Conservation (phyloP, 2,888 invertebrate species). For the Pilophorus perplexus region DNA sequence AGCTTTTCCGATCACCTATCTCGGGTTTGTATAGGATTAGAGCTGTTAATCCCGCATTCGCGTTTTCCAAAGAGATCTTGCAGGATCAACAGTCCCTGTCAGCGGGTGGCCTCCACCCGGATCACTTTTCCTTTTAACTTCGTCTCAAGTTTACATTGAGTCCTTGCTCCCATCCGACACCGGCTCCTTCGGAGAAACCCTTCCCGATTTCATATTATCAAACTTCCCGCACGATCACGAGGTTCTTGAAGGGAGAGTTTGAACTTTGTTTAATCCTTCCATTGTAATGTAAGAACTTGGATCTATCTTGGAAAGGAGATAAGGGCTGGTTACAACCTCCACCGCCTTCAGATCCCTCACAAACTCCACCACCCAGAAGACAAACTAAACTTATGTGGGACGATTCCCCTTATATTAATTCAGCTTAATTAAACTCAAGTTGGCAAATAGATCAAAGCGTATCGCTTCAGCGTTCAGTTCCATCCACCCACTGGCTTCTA, state of each 20-base stretch:
- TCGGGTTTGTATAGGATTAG: no score
- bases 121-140: no score
- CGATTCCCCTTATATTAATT: slow-evolving; percentile 15
- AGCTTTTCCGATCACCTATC: no score
- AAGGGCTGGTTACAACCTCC: slow-evolving; percentile 14
- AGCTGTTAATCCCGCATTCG: no score
- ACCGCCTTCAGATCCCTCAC: slow-evolving; percentile 8
- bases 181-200: no score
- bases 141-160: no score
- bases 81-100: no score
- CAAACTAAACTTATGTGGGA: slow-evolving; percentile 17
- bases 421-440: slow-evolving; percentile 18
- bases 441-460: slow-evolving; percentile 8
- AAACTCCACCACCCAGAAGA: background rate
- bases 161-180: no score
- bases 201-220: slow-evolving; percentile 17
- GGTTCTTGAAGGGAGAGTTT: slow-evolving; percentile 7
- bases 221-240: slow-evolving; percentile 17
- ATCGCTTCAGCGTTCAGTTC: slow-evolving; percentile 11
- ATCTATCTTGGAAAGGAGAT: slow-evolving; percentile 15
- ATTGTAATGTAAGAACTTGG: slow-evolving; percentile 17
- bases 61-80: no score
- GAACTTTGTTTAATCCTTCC: slow-evolving; percentile 20
- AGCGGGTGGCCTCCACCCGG: no score
- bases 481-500: no score